These are phyloP conservation scores for Orbicella faveolata DNA, from an alignment of 64 coral and sea anemone genomes.

Conservation along the genomic window DNA sequence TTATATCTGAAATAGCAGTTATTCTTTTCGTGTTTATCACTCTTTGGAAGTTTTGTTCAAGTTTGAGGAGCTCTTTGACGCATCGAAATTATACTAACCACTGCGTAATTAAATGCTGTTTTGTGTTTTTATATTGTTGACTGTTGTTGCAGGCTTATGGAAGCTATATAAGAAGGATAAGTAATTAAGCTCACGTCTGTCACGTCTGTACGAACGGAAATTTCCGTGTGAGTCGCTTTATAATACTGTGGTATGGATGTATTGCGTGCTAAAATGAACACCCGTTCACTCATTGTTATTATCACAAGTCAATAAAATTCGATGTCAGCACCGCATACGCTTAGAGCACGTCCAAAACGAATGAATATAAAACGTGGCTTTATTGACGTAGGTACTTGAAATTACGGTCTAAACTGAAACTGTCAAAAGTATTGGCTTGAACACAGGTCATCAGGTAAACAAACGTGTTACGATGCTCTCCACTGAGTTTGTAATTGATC, in stretches of 20 bases:
- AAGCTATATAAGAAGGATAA: too few species aligned
- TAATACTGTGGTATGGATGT: too few species aligned
- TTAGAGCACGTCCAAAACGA: neutral
- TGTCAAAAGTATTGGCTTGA: neutral
- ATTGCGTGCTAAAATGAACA: too few species aligned
- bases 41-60: neutral
- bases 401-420: neutral
- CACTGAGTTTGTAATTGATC: too few species aligned
- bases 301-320: neutral
- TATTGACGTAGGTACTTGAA: neutral
- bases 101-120: neutral
- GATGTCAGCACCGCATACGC: neutral
- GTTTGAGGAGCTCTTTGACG: constrained; percentile 26
- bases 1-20: too few species aligned
- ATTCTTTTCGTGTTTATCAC: too few species aligned
- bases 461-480: neutral
- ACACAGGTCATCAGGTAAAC: neutral
- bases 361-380: neutral
- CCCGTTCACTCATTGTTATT: too few species aligned
- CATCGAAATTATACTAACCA: neutral
- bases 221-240: too few species aligned
- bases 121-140: neutral
- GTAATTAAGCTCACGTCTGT: too few species aligned
- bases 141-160: too few species aligned
- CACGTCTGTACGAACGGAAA: too few species aligned